A percentile compares a stretch with the other conserved stretches of the same genome.
Conservation (phyloP, 2,888 invertebrate species). For the Pollenia amentaria region DNA sequence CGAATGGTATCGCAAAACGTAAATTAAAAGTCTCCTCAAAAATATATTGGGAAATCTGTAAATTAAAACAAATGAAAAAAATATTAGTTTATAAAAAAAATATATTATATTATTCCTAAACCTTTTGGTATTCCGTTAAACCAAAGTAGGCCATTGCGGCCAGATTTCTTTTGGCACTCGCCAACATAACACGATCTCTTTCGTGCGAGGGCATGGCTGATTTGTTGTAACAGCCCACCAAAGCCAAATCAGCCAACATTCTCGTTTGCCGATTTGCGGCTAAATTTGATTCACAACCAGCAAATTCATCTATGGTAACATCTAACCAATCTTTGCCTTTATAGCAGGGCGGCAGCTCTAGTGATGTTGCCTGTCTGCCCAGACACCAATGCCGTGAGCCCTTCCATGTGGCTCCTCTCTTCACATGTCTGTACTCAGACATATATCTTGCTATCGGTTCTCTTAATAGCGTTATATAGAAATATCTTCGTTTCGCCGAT, state of each 20-base stretch:
- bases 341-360: conserved; percentile 94
- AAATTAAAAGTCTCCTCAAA: conserved; percentile 97
- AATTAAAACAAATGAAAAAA: conserved; percentile 40
- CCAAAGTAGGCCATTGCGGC: conserved; percentile 98
- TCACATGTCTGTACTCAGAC: conserved; percentile 98
- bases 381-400: conserved; percentile 91
- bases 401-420: conserved; percentile 98
- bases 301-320: conserved; percentile 95
- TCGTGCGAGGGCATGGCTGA: conserved; percentile 90
- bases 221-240: conserved; percentile 98
- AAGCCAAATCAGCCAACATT: conserved; percentile 97
- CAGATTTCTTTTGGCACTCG: conserved; percentile 97
- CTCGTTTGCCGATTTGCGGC: conserved; percentile 98
- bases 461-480: conserved; percentile 97
- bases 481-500: conserved; percentile 93
- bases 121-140: conserved; percentile 97
- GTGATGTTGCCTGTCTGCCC: conserved; percentile 90
- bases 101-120: conserved; percentile 78
- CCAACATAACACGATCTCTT: conserved; percentile 93
- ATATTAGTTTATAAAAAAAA: conserved; percentile 24
- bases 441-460: conserved; percentile 97
- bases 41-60: conserved; percentile 93
- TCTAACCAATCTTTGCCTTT: conserved; percentile 92
- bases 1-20: conserved; percentile 94
- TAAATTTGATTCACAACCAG: conserved; percentile 95